A percentile compares a stretch with the other conserved stretches of the same genome.
Conservation (phyloP, 2,113 vertebrate species). For the Etheostoma spectabile region DNA sequence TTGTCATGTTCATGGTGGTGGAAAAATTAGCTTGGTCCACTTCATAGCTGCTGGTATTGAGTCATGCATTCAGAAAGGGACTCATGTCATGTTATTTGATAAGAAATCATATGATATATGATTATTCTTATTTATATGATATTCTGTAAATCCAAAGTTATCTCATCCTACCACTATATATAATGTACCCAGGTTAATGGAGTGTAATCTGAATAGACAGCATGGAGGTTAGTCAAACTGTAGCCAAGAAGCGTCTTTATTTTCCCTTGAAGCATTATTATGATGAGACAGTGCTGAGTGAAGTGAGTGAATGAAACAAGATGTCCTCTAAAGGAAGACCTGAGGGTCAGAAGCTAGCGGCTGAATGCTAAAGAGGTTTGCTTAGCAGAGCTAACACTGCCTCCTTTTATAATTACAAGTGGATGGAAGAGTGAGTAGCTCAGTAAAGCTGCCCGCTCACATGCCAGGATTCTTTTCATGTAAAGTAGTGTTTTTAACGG, state of each 20-base stretch:
- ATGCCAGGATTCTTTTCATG: constrained; percentile 35
- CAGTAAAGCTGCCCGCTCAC: constrained; percentile 22
- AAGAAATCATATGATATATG: constrained; percentile 11
- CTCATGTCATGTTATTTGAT: constrained; percentile 48
- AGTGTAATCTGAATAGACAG: constrained; percentile 16
- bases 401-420: constrained; percentile 60
- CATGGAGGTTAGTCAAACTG: constrained; percentile 27
- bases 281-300: constrained; percentile 54
- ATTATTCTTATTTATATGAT: too few species aligned
- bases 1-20: constrained; percentile 55
- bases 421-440: constrained; percentile 38
- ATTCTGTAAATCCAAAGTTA: not conserved
- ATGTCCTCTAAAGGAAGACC: constrained; percentile 59
- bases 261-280: constrained; percentile 16
- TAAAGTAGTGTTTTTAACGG: constrained; percentile 1
- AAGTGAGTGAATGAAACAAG: constrained; percentile 51
- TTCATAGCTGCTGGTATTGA: constrained; percentile 25
- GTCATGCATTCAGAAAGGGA: constrained; percentile 45
- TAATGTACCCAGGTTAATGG: not conserved
- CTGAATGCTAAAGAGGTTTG: constrained; percentile 71
- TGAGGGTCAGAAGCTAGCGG: constrained; percentile 55
- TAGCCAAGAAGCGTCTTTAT: constrained; percentile 13
- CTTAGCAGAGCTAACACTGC: constrained; percentile 54
- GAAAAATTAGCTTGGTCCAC: constrained; percentile 45
- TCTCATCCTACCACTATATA: not conserved